phyloP scores from a whole-genome alignment of 2,113 vertebrate genomes.

The Clarias gariepinus region DNA sequence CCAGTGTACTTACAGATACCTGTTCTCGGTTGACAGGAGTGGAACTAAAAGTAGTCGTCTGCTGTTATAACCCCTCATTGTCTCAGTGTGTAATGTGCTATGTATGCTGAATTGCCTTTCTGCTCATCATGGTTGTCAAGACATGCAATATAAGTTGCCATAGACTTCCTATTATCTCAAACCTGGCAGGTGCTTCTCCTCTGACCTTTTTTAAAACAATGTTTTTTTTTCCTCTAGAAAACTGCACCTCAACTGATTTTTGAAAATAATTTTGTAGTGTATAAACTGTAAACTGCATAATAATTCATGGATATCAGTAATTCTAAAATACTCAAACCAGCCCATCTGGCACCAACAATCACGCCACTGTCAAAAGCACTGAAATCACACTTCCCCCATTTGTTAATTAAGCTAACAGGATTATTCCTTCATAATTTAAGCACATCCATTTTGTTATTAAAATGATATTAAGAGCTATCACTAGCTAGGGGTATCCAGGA shows the following conservation, averaged over 20 bases:
- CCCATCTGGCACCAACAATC: not conserved
- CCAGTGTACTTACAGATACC: not conserved
- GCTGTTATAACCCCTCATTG: not conserved
- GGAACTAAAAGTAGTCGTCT: not conserved
- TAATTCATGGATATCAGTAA: not conserved
- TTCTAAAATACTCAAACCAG: not conserved
- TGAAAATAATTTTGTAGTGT: not conserved
- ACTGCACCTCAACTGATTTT: not conserved
- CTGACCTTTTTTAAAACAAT: not conserved
- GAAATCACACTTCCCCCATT: constrained; percentile 7
- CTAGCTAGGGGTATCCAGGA: not conserved
- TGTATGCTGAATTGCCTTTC: not conserved
- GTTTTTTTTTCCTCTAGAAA: not conserved
- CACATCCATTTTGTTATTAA: not conserved
- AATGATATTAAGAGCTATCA: not conserved
- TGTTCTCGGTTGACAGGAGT: not conserved
- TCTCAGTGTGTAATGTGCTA: not conserved
- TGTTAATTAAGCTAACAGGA: constrained; percentile 1
- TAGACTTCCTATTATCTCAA: not conserved
- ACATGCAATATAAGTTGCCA: too few species aligned
- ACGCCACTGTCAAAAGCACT: not conserved
- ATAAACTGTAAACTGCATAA: not conserved
- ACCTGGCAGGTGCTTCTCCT: not conserved
- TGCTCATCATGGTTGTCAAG: not conserved
- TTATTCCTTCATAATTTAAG: not conserved